Conservation (phyloP, 2,888 invertebrate genomes). For the Frankliniella fusca region DNA sequence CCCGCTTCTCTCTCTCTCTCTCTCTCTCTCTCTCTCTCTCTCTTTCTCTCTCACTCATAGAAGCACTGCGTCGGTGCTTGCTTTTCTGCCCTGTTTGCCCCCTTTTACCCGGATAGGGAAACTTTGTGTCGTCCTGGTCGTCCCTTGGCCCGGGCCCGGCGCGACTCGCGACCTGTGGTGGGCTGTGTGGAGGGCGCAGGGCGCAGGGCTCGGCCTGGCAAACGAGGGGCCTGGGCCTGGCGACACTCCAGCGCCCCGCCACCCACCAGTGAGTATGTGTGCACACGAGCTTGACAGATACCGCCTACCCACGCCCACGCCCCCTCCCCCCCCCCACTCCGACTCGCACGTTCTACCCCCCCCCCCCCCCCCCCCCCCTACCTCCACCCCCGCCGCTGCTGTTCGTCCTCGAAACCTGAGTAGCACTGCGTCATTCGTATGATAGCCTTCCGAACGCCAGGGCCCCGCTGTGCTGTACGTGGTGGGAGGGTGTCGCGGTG, state of each 20-base stretch:
- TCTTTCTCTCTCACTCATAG: neutral
- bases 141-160: neutral
- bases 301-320: too few species aligned
- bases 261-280: neutral
- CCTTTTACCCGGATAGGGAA: constrained; percentile 5
- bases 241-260: neutral
- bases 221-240: neutral
- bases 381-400: neutral
- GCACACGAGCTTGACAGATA: neutral
- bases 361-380: neutral
- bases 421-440: neutral
- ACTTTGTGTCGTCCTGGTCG: neutral
- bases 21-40: neutral
- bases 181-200: too few species aligned
- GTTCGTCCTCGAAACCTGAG: constrained; percentile 4
- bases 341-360: neutral
- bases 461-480: neutral
- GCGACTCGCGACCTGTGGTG: neutral
- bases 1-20: neutral
- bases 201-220: too few species aligned
- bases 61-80: neutral
- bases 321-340: neutral
- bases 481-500: neutral
- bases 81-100: neutral
- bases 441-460: neutral